phyloP scores from a whole-genome alignment of 1,140 invertebrate species.

The Acromyrmex echinatior region DNA sequence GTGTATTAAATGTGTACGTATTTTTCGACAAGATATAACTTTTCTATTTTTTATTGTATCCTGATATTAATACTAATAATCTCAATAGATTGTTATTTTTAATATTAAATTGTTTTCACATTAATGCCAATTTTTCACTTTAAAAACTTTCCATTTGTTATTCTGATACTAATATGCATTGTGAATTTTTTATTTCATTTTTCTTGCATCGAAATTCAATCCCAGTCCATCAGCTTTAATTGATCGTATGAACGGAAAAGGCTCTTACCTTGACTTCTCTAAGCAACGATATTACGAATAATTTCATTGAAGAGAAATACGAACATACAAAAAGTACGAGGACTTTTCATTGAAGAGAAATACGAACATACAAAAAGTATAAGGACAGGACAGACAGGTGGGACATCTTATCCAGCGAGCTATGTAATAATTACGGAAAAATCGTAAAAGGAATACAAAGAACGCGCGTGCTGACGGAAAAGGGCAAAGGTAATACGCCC shows the following conservation, averaged over 20 bases:
- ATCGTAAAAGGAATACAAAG: background rate
- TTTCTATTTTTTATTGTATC: background rate
- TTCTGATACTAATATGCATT: background rate
- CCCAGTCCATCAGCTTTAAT: slow-evolving; percentile 13
- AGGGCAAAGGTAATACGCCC: slow-evolving; percentile 34
- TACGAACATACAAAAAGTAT: background rate
- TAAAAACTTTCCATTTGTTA: background rate
- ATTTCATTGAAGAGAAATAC: background rate
- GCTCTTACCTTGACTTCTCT: background rate
- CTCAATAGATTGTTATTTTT: background rate
- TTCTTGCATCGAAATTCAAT: slow-evolving; percentile 26
- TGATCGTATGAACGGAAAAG: background rate
- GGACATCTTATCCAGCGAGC: background rate
- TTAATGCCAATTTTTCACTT: background rate
- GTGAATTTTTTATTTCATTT: slow-evolving; percentile 3
- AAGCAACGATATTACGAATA: slow-evolving; percentile 30
- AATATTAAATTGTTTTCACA: background rate
- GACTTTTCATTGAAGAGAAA: background rate
- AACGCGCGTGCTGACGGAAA: background rate
- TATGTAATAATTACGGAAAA: slow-evolving; percentile 28
- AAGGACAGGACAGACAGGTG: background rate
- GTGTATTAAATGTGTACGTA: background rate
- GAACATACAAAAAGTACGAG: background rate
- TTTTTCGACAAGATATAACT: background rate
- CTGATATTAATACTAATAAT: background rate